phyloP scores from a whole-genome alignment of 2,888 invertebrate genomes.

The Erebia epiphron region DNA sequence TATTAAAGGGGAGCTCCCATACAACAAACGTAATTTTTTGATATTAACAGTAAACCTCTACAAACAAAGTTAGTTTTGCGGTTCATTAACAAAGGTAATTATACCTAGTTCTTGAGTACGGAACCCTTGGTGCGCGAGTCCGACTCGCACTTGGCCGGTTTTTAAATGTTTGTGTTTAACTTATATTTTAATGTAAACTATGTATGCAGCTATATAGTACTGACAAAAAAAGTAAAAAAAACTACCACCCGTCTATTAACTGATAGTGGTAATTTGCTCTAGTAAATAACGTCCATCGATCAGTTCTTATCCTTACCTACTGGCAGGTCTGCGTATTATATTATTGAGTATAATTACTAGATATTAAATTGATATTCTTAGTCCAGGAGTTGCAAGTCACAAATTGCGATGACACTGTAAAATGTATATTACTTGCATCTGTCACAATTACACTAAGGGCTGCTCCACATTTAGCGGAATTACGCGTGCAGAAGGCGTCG shows the following conservation, averaged over 20 bases:
- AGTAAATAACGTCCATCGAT: conserved; percentile 3
- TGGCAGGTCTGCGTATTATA: conserved; percentile 1
- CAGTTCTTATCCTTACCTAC: neutral
- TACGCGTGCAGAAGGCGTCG: too few species aligned
- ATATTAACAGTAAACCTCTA: too few species aligned
- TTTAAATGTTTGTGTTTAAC: too few species aligned
- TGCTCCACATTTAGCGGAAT: too few species aligned
- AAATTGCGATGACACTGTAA: conserved; percentile 4
- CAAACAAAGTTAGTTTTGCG: too few species aligned
- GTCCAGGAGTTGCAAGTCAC: neutral
- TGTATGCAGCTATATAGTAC: neutral
- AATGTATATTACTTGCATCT: neutral
- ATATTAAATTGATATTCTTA: neutral
- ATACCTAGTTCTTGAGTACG: too few species aligned
- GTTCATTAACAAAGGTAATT: too few species aligned
- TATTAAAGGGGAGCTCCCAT: too few species aligned
- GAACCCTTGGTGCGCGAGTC: too few species aligned
- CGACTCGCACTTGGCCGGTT: too few species aligned
- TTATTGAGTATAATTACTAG: neutral
- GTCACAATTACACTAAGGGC: neutral
- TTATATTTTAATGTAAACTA: neutral
- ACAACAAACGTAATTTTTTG: too few species aligned
- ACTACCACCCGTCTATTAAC: neutral
- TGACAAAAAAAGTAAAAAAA: neutral
- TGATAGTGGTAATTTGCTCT: conserved; percentile 3